phyloP scores from a whole-genome alignment of 2,113 vertebrate genomes.

The Rhodinocichla rosea region DNA sequence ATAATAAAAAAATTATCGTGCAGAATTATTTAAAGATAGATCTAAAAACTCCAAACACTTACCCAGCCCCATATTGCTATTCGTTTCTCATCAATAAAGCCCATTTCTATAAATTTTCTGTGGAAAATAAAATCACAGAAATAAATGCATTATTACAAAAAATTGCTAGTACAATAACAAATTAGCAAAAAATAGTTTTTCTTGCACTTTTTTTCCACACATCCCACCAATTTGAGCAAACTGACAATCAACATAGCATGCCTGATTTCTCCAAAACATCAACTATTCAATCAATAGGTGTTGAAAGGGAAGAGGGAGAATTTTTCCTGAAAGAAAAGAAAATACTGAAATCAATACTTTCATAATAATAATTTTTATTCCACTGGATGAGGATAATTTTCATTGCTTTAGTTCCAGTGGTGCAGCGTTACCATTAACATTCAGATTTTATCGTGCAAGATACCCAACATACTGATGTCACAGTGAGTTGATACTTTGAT shows the following conservation, averaged over 20 bases:
- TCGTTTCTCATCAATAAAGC: conserved; percentile 81
- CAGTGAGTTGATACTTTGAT: neutral
- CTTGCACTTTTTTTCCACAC: conserved; percentile 41
- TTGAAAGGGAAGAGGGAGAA: neutral
- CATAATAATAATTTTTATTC: neutral
- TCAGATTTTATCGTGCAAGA: neutral
- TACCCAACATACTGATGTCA: neutral
- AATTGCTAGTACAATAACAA: neutral
- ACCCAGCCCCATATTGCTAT: conserved; percentile 87
- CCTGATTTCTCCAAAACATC: neutral
- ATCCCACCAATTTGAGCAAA: neutral
- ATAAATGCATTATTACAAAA: conserved; percentile 42
- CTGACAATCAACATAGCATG: conserved; percentile 8
- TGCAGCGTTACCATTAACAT: neutral
- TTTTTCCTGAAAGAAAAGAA: neutral
- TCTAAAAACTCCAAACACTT: conserved; percentile 49
- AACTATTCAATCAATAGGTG: neutral
- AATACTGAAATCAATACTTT: neutral
- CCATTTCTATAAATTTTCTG: conserved; percentile 84
- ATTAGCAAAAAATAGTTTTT: neutral
- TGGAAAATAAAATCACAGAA: conserved; percentile 58
- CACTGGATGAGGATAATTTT: neutral
- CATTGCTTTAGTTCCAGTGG: neutral
- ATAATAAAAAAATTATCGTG: neutral
- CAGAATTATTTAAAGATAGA: neutral